Conservation (phyloP, 2,888 invertebrate genomes). For the Strigamia maritima region DNA sequence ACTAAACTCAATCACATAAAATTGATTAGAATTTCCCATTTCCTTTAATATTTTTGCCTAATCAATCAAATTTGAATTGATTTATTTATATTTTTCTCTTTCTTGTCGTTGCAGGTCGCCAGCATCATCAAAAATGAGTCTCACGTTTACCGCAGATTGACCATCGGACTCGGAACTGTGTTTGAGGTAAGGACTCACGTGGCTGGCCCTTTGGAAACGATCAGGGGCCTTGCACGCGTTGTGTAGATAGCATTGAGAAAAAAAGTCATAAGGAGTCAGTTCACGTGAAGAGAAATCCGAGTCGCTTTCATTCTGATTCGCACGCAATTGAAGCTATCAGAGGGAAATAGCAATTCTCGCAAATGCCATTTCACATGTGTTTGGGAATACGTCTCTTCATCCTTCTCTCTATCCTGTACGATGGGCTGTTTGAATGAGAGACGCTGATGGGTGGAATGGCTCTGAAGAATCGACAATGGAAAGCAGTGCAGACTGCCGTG, state of each 20-base stretch:
- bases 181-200: not conserved
- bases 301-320: constrained; percentile 10
- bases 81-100: not conserved
- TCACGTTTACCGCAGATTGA: constrained; percentile 24
- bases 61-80: too few relatives aligned
- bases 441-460: not conserved
- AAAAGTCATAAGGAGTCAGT: constrained; percentile 15
- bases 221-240: not conserved
- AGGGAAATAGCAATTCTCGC: constrained; percentile 13
- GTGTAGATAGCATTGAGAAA: not conserved
- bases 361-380: constrained; percentile 11
- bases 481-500: not conserved
- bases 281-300: constrained; percentile 17
- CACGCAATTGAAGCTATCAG: constrained; percentile 29
- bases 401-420: not conserved
- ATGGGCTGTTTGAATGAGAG: not conserved
- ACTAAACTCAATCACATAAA: not conserved
- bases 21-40: not conserved
- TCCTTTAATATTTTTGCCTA: too few relatives aligned
- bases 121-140: not conserved
- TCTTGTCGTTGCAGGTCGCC: not conserved
- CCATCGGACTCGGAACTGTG: not conserved
- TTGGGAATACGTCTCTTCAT: not conserved
- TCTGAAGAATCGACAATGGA: too few relatives aligned
- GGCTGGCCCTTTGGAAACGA: not conserved